Evolutionary conservation across 2,797 vertebrate genomes (phyloP), one percentile per base, ranked within the genome.

Genomic region (Scolopax bukidnonensis): DNA sequence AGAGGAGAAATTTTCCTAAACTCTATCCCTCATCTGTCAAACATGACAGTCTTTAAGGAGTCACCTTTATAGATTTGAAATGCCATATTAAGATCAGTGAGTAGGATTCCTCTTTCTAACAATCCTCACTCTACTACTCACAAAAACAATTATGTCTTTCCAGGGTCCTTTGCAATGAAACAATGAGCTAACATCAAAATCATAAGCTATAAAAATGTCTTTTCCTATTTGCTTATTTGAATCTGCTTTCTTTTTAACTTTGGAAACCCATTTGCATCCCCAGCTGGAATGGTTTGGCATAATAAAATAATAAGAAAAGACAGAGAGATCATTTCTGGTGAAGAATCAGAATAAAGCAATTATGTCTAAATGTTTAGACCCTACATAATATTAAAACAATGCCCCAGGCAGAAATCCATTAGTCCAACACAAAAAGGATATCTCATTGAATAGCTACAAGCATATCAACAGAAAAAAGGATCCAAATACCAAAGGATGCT

Each of bases 351-450:
- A 75, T 59, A 90, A 89, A 93, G 38, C 36, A 78, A 79, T 89
- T 92, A 69, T 36, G 4, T 73, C 41, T 77, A 90, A 73, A 86
- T 61, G 6, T 61, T 88, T 92, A 67, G 17, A 68, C 10, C 6
- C 18, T 89, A 83, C 84, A 79, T 87, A 92, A 90, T 91, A 91
- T 90, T 87, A 87, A 85, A 95, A 48, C 16, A 69, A 27, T n/a
- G 16, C 28, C 21, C 15, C 23, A 64, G 71, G 36, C 50, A 89
- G 19, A 54, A 89, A 87, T 75, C 11, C 23, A 47, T 81, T 71
- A 80, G 27, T 85, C 36, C 25, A 65, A 68, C 13, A 32, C 24
- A 89, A 81, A 85, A 82, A 75, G 78, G 18, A 15, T 74, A 84
- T 25, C 32, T 32, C 19, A 60, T 6, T 94, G 53, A 78, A 53